Evolutionary conservation across 2,797 vertebrate species (phyloP).

Genomic region (Odontamblyopus rebecca): DNA sequence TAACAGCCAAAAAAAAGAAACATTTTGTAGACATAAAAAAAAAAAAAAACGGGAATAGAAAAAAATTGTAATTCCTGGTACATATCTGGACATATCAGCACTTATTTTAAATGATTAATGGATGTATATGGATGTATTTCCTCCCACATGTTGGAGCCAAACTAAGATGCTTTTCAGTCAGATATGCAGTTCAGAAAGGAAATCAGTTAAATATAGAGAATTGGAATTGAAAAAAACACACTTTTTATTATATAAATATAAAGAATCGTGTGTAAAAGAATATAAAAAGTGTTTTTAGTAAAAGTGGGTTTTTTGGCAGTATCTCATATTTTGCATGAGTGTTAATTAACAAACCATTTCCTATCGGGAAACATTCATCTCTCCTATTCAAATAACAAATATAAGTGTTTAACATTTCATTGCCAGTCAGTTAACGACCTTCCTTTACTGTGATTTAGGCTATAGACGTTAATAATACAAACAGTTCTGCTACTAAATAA

Average conservation of each 20-base stretch:
- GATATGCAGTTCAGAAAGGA: background rate
- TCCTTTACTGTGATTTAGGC: slow-evolving; percentile 4
- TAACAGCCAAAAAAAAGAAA: too few relatives aligned
- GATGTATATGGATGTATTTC: background rate
- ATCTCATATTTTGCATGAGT: slow-evolving; percentile 1
- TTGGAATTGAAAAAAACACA: background rate
- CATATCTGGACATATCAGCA: background rate
- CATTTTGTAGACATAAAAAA: too few relatives aligned
- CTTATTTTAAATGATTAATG: background rate
- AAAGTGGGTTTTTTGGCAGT: slow-evolving; percentile 6
- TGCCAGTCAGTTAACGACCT: slow-evolving; percentile 12
- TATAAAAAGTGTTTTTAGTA: background rate
- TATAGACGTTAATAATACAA: slow-evolving; percentile 14
- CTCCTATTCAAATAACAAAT: slow-evolving; percentile 6
- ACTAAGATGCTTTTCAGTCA: background rate
- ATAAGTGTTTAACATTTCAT: background rate
- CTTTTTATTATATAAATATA: background rate
- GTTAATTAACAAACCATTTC: slow-evolving; percentile 5
- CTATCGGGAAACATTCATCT: background rate
- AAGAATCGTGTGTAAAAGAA: background rate
- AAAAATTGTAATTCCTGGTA: too few relatives aligned
- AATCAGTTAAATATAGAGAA: background rate
- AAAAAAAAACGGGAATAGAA: too few relatives aligned
- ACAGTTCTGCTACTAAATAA: slow-evolving; percentile 22
- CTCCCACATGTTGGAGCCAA: background rate